A percentile compares a stretch with the other conserved stretches of the same genome.
phyloP scores from a whole-genome alignment of 1,140 invertebrate species.

The Drosophila erecta region DNA sequence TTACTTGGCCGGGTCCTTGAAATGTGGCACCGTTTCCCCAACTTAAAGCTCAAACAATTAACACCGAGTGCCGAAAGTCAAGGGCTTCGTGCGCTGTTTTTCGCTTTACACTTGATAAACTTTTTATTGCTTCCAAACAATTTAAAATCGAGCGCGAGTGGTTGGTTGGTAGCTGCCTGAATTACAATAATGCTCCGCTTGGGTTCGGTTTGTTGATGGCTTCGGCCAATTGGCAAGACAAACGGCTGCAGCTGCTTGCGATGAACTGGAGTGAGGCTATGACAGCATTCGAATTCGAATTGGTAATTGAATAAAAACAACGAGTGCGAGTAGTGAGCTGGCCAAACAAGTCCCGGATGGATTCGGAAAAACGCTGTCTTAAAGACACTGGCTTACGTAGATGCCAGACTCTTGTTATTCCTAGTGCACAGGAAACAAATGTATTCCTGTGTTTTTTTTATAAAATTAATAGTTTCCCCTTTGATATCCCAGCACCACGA shows the following conservation, averaged over 20 bases:
- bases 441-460: too few relatives aligned
- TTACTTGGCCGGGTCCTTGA: slow-evolving; percentile 42
- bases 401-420: not conserved
- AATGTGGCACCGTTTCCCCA: slow-evolving; percentile 40
- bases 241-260: slow-evolving; percentile 50
- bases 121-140: slow-evolving; percentile 82
- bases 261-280: slow-evolving; percentile 14
- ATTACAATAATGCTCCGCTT: slow-evolving; percentile 46
- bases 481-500: too few relatives aligned
- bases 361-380: too few relatives aligned
- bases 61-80: slow-evolving; percentile 74
- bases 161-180: slow-evolving; percentile 48
- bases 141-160: slow-evolving; percentile 59
- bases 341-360: slow-evolving; percentile 53
- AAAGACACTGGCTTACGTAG: slow-evolving; percentile 8
- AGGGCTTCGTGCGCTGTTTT: slow-evolving; percentile 32
- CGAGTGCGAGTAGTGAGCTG: slow-evolving; percentile 37
- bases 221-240: slow-evolving; percentile 48
- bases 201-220: slow-evolving; percentile 41
- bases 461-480: too few relatives aligned
- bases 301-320: slow-evolving; percentile 81
- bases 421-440: not conserved
- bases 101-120: slow-evolving; percentile 72
- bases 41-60: slow-evolving; percentile 70
- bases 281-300: slow-evolving; percentile 52